Conservation (phyloP, 2,797 vertebrate species). For the Centropyge bicolor region DNA sequence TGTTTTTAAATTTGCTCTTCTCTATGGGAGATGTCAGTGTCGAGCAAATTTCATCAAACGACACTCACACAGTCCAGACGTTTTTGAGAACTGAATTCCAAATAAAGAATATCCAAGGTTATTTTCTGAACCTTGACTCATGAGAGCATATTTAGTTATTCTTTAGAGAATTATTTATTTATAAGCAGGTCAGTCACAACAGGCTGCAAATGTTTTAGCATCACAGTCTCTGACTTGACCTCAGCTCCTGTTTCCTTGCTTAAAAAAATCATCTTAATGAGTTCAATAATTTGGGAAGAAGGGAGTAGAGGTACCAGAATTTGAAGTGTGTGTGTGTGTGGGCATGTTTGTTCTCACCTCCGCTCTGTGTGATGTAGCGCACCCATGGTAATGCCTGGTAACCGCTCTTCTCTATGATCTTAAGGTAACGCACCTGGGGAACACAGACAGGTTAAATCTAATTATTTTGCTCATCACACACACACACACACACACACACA, state of each 20-base stretch:
- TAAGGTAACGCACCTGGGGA: constrained; percentile 87
- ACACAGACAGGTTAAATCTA: constrained; percentile 31
- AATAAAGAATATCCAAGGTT: neutral
- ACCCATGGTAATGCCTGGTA: constrained; percentile 90
- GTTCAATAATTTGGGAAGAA: neutral
- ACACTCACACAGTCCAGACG: neutral
- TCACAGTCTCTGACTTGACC: neutral
- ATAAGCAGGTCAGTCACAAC: neutral
- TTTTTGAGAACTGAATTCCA: neutral
- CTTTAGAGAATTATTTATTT: neutral
- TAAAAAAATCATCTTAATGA: neutral
- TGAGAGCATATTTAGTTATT: neutral
- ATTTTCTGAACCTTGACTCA: neutral
- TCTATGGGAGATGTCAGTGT: neutral
- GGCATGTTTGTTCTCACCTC: neutral
- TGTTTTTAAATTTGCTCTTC: neutral
- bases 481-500: constrained; percentile 1
- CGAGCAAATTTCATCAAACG: neutral
- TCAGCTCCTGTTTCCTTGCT: neutral
- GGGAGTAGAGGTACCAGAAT: neutral
- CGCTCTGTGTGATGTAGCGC: constrained; percentile 87
- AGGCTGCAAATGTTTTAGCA: neutral
- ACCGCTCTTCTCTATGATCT: constrained; percentile 90
- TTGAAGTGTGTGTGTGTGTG: neutral
- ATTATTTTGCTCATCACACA: neutral